Percentiles rank a stretch among this genome's conserved stretches.
Evolutionary conservation across 1,140 invertebrate genomes (phyloP).

Genomic region (Diorhabda sublineata): DNA sequence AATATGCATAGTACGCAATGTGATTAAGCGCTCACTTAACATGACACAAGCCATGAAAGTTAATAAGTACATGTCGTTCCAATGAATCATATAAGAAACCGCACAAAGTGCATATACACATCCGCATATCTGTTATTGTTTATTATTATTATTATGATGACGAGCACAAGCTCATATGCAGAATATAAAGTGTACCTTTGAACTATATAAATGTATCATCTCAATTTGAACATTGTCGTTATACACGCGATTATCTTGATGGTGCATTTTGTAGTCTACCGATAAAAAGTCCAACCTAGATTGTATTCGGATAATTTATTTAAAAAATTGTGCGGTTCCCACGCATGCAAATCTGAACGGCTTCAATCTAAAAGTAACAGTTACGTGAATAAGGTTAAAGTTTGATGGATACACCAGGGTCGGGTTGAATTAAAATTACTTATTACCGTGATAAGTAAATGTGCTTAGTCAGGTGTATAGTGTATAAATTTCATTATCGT

Average conservation of each 20-base stretch:
- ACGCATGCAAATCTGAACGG: constrained; percentile 14
- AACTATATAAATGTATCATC: constrained; percentile 22
- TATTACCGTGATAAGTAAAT: no score
- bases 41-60: neutral
- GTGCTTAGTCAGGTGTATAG: no score
- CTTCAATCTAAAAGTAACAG: neutral
- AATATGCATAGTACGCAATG: no score
- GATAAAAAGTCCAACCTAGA: constrained; percentile 27
- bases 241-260: constrained; percentile 26
- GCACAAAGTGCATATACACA: constrained; percentile 1
- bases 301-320: constrained; percentile 22
- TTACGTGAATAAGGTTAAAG: constrained; percentile 7
- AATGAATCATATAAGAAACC: neutral
- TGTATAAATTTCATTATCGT: no score
- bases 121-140: constrained; percentile 10
- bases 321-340: constrained; percentile 24
- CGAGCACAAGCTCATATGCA: neutral
- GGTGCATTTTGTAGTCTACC: constrained; percentile 20
- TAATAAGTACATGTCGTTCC: neutral
- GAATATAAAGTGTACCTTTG: constrained; percentile 15
- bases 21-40: no score
- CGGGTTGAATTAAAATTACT: no score
- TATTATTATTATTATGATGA: constrained; percentile 7
- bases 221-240: constrained; percentile 24
- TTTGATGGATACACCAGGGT: neutral